Evolutionary conservation across 1,140 invertebrate genomes (phyloP), one percentile per base, ranked within the genome.

Genomic region (Zaprionus capensis): DNA sequence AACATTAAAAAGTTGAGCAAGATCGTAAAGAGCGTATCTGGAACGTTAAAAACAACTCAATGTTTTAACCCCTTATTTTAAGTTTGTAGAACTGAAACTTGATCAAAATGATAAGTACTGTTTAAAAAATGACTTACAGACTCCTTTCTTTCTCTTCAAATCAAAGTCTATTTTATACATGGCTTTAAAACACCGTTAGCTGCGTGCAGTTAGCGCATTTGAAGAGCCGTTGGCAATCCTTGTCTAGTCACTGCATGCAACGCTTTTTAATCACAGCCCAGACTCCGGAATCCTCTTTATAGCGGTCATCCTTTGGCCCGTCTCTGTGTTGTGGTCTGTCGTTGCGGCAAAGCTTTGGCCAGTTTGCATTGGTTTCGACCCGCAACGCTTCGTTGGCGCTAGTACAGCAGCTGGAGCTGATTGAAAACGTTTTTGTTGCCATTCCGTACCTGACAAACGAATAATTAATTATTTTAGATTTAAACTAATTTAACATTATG

Each of bases 221-320:
- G 11, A 5, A 51, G 46, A 12, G 46, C 1, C 41, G 26, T 62
- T 44, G n/a, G 11, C n/a, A 46, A 69, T 58, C 15, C 36, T n/a
- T 49, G 38, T 46, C 65, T 67, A 67, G 65, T 67, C 65, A 34
- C 31, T 34, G 46, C 24, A 34, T 64, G 59, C 53, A 71, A 64
- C 38, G 67, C 67, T 64, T 71, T 75, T 75, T 75, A 70, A 70
- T 75, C 69, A 75, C n/a, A 46, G 20, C 15, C 46, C 65, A 41
- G 51, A 38, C 51, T 67, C 58, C n/a, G 20, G 49, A 49, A 49
- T 62, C 49, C 59, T 34, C 41, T 57, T 49, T 57, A 38, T 31
- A 57, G 59, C 31, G 12, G 51, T 24, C 36, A 24, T 62, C 17
- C 31, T 17, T 44, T 22, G 24, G 58, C 20, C 20, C 20, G 36